Percentiles rank a stretch among this genome's conserved stretches.
These are phyloP conservation scores for Molorchus minor DNA, from an alignment of 2,888 invertebrate genomes.

Conservation along the genomic window DNA sequence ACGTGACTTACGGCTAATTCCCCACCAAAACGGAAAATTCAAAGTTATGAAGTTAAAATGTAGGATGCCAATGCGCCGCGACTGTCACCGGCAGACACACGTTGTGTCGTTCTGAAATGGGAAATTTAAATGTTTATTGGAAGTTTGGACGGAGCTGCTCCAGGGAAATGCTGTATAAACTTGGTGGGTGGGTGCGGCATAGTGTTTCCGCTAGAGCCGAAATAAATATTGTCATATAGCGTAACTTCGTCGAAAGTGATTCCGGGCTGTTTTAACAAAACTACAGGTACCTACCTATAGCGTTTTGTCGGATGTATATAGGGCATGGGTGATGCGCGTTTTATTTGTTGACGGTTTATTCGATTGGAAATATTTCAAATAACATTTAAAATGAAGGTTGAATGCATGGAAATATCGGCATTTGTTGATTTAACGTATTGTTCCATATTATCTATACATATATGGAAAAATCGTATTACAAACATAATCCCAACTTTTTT, in stretches of 20 bases:
- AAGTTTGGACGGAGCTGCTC: not conserved
- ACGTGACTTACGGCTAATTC: constrained; percentile 28
- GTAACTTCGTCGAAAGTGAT: not conserved
- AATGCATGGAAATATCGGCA: no score
- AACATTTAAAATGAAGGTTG: no score
- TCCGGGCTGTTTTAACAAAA: no score
- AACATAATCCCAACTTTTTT: no score
- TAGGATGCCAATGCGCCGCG: constrained; percentile 17
- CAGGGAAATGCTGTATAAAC: not conserved
- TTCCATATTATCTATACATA: no score
- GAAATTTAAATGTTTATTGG: constrained; percentile 18
- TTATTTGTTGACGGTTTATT: no score
- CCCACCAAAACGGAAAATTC: constrained; percentile 19
- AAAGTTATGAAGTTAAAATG: constrained; percentile 11
- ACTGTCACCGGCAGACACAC: constrained; percentile 6
- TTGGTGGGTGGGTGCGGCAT: not conserved
- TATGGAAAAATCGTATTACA: no score
- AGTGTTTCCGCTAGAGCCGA: not conserved
- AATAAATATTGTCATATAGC: not conserved
- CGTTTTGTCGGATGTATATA: no score
- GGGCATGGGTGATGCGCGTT: no score
- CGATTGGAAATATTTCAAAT: no score
- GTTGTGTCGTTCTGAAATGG: constrained; percentile 6
- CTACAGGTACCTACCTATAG: no score
- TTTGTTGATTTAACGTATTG: no score